A percentile compares a stretch with the other conserved stretches of the same genome.
Conservation (phyloP, 2,797 vertebrate genomes). For the Oreochromis mossambicus region DNA sequence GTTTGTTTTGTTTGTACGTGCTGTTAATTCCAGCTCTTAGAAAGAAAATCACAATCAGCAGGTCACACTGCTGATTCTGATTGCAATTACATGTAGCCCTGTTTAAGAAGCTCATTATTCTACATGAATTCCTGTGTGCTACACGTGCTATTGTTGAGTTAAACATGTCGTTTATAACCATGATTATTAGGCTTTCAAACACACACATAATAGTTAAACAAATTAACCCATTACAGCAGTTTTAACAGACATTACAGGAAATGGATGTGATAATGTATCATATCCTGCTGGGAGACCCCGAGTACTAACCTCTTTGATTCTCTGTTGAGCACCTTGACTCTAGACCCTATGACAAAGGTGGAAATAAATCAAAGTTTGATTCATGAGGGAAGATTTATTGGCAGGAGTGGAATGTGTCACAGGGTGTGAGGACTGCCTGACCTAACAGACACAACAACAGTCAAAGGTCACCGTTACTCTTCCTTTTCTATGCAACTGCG, state of each 20-base stretch:
- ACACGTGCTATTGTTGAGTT: constrained; percentile 17
- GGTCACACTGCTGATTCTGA: neutral
- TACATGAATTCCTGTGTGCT: constrained; percentile 1
- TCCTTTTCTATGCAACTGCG: neutral
- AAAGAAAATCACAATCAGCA: neutral
- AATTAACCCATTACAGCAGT: constrained; percentile 43
- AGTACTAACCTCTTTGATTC: constrained; percentile 33
- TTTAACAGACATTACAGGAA: constrained; percentile 22
- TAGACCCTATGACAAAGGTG: constrained; percentile 45
- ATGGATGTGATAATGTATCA: constrained; percentile 50
- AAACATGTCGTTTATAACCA: constrained; percentile 37
- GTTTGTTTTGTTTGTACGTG: neutral
- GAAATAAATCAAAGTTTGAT: constrained; percentile 61
- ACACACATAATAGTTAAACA: constrained; percentile 40
- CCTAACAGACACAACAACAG: constrained; percentile 35
- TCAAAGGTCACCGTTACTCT: constrained; percentile 51
- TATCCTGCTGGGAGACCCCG: constrained; percentile 51
- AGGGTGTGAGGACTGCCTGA: constrained; percentile 5
- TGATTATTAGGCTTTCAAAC: constrained; percentile 48
- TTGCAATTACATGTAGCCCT: neutral
- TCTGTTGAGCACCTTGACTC: constrained; percentile 39
- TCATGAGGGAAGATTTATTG: constrained; percentile 52
- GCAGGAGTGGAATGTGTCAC: constrained; percentile 48
- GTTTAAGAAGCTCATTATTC: constrained; percentile 20
- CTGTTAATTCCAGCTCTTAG: neutral